phyloP scores from a whole-genome alignment of 2,888 invertebrate species.

The Exephanes ischioxanthus region DNA sequence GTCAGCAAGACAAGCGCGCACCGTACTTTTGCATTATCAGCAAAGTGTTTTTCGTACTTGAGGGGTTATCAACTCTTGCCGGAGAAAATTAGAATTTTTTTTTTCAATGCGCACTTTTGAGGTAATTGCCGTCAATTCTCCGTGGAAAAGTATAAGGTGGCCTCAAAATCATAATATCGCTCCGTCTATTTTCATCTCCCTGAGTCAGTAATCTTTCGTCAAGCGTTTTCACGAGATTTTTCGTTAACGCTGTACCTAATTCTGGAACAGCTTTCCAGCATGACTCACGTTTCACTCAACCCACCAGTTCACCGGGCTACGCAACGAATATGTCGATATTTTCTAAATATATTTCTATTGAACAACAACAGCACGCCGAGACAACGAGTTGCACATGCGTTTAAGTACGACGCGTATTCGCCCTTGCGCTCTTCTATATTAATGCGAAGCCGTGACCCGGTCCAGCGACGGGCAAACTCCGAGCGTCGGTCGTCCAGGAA shows the following conservation, averaged over 20 bases:
- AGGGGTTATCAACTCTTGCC: background rate
- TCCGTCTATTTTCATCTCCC: slow-evolving; percentile 47
- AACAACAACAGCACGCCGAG: background rate
- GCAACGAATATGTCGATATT: slow-evolving; percentile 4
- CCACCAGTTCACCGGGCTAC: background rate
- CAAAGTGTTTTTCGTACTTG: background rate
- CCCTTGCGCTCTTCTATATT: slow-evolving; percentile 68
- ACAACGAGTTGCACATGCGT: background rate
- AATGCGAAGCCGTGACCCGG: slow-evolving; percentile 71
- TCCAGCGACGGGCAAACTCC: slow-evolving; percentile 68
- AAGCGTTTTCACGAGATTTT: slow-evolving; percentile 51
- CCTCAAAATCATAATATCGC: slow-evolving; percentile 39
- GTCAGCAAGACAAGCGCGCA: background rate
- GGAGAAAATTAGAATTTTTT: background rate
- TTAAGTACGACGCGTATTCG: slow-evolving; percentile 23
- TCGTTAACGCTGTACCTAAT: slow-evolving; percentile 54
- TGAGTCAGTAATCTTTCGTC: slow-evolving; percentile 61
- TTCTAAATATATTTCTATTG: background rate
- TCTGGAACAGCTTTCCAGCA: slow-evolving; percentile 56
- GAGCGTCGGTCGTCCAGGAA: slow-evolving; percentile 73
- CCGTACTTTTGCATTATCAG: background rate
- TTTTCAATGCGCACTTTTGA: background rate
- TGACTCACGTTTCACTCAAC: background rate
- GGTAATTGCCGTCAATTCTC: background rate
- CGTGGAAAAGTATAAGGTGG: slow-evolving; percentile 30